Conservation (phyloP, 64 coral and sea anemone species). For the Montipora efflorescens region DNA sequence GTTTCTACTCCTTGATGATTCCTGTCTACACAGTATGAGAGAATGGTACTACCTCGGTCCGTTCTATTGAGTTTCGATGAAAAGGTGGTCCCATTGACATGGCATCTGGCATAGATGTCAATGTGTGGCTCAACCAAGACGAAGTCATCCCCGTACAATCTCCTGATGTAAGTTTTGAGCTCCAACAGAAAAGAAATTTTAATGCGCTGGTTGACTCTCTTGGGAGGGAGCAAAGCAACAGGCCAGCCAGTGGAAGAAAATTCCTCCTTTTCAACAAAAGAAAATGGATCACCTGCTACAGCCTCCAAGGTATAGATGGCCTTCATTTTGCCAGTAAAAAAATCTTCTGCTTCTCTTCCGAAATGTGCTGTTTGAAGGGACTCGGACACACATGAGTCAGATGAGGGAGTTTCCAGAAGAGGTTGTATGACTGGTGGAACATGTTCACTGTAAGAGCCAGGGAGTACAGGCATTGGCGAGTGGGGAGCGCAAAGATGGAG, state of each 20-base stretch:
- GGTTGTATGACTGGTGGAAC: conserved; percentile 12
- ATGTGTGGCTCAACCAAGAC: conserved; percentile 20
- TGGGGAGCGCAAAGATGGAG: conserved; percentile 18
- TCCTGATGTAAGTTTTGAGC: not conserved
- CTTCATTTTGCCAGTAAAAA: not conserved
- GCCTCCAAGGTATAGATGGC: too few species aligned
- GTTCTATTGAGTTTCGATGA: conserved; percentile 17
- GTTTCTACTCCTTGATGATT: conserved; percentile 2
- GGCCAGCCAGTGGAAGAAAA: not conserved
- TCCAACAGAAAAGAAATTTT: not conserved
- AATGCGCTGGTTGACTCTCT: not conserved
- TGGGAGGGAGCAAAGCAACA: not conserved
- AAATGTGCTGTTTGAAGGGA: not conserved
- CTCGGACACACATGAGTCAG: not conserved
- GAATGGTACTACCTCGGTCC: not conserved
- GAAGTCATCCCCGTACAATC: not conserved
- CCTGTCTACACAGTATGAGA: conserved; percentile 26
- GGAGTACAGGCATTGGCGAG: not conserved
- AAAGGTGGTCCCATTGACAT: not conserved
- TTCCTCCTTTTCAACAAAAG: not conserved
- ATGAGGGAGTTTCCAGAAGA: conserved; percentile 6
- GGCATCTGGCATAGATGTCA: conserved; percentile 36
- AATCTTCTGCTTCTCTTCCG: conserved; percentile 19
- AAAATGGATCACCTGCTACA: not conserved
- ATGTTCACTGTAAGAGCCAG: not conserved